Percentiles rank a stretch among this genome's conserved stretches.
These are phyloP conservation scores for Digitonthophagus gazella DNA, from an alignment of 2,888 invertebrate species.

Conservation along the genomic window DNA sequence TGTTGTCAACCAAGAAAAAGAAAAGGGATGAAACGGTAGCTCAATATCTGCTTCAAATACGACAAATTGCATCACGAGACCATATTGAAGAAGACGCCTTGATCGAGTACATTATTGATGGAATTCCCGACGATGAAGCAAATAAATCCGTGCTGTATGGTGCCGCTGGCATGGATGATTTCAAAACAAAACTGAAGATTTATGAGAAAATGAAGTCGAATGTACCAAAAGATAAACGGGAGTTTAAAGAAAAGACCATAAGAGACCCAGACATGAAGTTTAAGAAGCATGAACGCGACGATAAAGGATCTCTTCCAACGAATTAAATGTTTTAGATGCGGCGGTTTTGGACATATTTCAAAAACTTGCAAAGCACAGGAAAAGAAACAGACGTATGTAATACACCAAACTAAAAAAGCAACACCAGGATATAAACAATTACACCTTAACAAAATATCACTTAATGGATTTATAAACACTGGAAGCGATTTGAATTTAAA, in stretches of 20 bases:
- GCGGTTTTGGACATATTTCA: slow-evolving; percentile 25
- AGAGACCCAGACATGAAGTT: background rate
- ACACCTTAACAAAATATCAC: background rate
- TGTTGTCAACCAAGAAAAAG: slow-evolving; percentile 38
- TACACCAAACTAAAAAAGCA: slow-evolving; percentile 1
- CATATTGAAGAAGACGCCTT: slow-evolving; percentile 41
- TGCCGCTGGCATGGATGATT: slow-evolving; percentile 28
- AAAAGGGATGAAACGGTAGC: slow-evolving; percentile 40
- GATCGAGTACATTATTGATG: slow-evolving; percentile 47
- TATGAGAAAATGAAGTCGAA: slow-evolving; percentile 30
- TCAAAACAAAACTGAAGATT: slow-evolving; percentile 31
- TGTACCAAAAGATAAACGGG: slow-evolving; percentile 1
- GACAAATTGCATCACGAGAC: slow-evolving; percentile 43
- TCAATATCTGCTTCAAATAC: slow-evolving; percentile 45
- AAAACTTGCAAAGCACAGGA: slow-evolving; percentile 17
- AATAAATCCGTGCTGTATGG: slow-evolving; percentile 36
- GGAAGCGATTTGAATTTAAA: slow-evolving; percentile 24
- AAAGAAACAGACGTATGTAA: background rate
- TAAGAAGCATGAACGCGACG: slow-evolving; percentile 14
- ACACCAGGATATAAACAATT: slow-evolving; percentile 15
- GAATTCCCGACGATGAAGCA: slow-evolving; percentile 36
- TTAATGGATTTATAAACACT: slow-evolving; percentile 23
- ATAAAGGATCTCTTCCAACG: slow-evolving; percentile 33
- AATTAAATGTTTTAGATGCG: slow-evolving; percentile 29
- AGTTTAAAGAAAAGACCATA: slow-evolving; percentile 4